phyloP scores from a whole-genome alignment of 2,797 vertebrate species.

The Sebastes reedi region DNA sequence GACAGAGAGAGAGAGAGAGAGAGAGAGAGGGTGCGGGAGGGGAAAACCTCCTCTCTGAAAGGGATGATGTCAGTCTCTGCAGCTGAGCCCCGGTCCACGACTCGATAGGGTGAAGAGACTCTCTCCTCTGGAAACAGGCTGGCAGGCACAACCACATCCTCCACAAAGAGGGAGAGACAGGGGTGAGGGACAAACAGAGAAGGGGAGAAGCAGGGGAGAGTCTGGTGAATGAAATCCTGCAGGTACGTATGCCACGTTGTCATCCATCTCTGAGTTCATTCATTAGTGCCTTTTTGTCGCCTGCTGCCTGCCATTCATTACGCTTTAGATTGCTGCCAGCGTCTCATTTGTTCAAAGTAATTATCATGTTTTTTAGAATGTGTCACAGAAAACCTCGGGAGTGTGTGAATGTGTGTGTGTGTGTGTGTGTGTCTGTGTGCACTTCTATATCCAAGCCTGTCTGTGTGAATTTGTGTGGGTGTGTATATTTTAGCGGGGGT shows the following conservation, averaged over 20 bases:
- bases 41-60: conserved; percentile 86
- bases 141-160: conserved; percentile 41
- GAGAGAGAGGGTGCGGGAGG: conserved; percentile 77
- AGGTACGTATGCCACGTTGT: conserved; percentile 79
- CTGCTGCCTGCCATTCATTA: conserved; percentile 30
- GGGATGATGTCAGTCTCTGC: conserved; percentile 89
- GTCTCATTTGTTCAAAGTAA: conserved; percentile 52
- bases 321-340: conserved; percentile 38
- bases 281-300: conserved; percentile 62
- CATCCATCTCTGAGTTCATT: conserved; percentile 64
- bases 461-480: conserved; percentile 51
- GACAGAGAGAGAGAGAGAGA: conserved; percentile 9
- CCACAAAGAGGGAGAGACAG: conserved; percentile 52
- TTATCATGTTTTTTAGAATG: conserved; percentile 46
- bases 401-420: not conserved
- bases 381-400: conserved; percentile 46
- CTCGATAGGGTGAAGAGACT: conserved; percentile 77
- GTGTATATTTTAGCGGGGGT: conserved; percentile 51
- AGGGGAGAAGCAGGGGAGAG: conserved; percentile 48
- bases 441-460: conserved; percentile 34
- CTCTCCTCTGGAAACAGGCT: conserved; percentile 67
- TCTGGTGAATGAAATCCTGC: conserved; percentile 66
- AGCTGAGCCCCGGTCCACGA: conserved; percentile 82
- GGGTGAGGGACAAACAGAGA: conserved; percentile 47
- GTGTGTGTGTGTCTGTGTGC: not conserved